Evolutionary conservation across 1,140 invertebrate species (phyloP), one percentile per base, ranked within the genome.

Genomic region (Choristoneura fumiferana): DNA sequence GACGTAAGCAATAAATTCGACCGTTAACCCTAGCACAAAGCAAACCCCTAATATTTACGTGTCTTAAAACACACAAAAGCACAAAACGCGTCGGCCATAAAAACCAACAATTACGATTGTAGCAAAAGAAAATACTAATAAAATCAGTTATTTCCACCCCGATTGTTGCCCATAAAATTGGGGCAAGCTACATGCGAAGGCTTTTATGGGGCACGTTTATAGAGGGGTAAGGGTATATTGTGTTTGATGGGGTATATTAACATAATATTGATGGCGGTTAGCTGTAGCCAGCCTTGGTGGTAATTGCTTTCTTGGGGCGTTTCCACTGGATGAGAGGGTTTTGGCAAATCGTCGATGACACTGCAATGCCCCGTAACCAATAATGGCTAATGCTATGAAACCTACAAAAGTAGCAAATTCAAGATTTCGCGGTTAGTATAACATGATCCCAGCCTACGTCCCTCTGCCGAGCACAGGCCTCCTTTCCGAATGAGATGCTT

Each of bases 91-190:
- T 12, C 4, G 18, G 43, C 43, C 22, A 29, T 49, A 43, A 49
- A 49, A 29, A 9, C 43, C 18, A 49, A 18, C 43, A 49, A 49
- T 49, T 49, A 49, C 43, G 18, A 49, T 33, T 49, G 43, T 49
- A 49, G 29, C 22, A n/a, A 13, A 49, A 49, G 43, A 49, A 49
- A 49, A 49, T 49, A 49, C 10, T 49, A 49, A 49, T 49, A 49
- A 49, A 49, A 49, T 49, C 43, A 49, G 43, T 49, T 45, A 40
- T 45, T 49, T 49, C 43, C 43, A 49, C 18, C 43, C 43, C 43
- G 43, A 49, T 49, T 18, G 43, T 49, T 29, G 22, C 2, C 22
- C 43, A 17, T 49, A 49, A 49, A 49, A 49, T 49, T 49, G 43
- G 18, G 43, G 43, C 18, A 12, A 49, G 10, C 43, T n/a, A 49